Percentiles rank a stretch among this genome's conserved stretches.
These are phyloP conservation scores for Aspidiotus rigidus DNA, from an alignment of 2,888 invertebrate species.

Conservation along the genomic window DNA sequence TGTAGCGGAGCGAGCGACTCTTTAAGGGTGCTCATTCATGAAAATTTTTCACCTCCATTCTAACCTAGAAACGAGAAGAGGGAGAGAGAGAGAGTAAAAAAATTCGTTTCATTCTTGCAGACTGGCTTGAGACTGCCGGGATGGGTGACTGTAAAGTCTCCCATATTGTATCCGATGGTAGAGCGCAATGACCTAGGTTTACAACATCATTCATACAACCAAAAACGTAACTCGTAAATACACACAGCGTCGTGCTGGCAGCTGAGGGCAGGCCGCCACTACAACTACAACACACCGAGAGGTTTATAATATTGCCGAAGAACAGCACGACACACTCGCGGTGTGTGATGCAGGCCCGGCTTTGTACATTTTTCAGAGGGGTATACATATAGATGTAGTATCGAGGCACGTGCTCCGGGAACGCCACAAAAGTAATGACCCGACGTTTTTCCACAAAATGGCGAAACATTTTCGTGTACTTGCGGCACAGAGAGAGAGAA, in stretches of 20 bases:
- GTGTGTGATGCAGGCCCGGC: constrained; percentile 1
- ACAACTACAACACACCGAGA: neutral
- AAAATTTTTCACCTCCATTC: no score
- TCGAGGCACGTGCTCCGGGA: constrained; percentile 2
- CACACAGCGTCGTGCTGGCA: neutral
- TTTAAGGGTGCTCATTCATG: no score
- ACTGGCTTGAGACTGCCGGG: no score
- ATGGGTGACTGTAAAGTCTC: no score
- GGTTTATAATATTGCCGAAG: neutral
- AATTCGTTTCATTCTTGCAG: no score
- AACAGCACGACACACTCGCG: neutral
- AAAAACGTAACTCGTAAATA: neutral
- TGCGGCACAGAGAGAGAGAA: no score
- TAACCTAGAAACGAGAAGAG: no score
- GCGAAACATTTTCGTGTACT: neutral
- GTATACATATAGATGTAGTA: neutral
- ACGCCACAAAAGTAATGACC: constrained; percentile 4
- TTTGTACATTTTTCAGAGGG: neutral
- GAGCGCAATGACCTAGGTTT: constrained; percentile 12
- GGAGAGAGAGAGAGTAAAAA: no score
- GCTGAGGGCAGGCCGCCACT: neutral
- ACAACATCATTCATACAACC: constrained; percentile 1
- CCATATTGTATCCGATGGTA: no score
- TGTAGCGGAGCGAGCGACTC: no score
- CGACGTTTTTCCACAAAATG: constrained; percentile 1